Base-by-base conservation (phyloP, 2,113 vertebrate species). In the Trichechus manatus region DNA sequence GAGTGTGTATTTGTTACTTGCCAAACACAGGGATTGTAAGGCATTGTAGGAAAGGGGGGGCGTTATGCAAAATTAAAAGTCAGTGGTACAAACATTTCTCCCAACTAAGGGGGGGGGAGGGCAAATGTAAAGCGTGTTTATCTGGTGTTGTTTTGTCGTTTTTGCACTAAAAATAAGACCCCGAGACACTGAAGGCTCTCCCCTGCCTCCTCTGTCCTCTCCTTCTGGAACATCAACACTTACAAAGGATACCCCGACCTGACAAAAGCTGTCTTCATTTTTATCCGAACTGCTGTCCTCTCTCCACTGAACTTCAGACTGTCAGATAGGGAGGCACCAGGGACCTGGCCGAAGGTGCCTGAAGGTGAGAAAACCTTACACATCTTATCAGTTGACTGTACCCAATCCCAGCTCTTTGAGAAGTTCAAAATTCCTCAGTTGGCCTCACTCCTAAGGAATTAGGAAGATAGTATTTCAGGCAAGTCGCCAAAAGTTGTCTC, bases 371-470 rank as follows among this genome's bases (percentile, higher is more conserved):
- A 39, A 56, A 36, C 61, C 22, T 27, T 3, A 50, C 0, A 3
- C 11, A n/a, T 33, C 29, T 83, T 50, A 68, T 3, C 89, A n/a
- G 4, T 10, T 27, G 53, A 36, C 50, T 47, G 11, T 53, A 4
- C 53, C 22, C 23, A 31, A 1, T 44, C 75, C 81, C 50, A 96
- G 59, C 10, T 64, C 61, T 15, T 20, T 47, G 59, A 63, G 53
- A 95, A 53, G 64, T 78, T 87, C 83, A 84, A 78, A 93, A 47
- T 95, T 90, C 44, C 44, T 77, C 79, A 39, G 33, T 19, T 86
- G 89, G 61, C 22, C 20, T 81, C 3, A 22, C 33, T 72, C 78
- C 72, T n/a, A 36, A 87, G 64, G n/a, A 66, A 66, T 22, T 63
- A 79, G 89, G 80, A 77, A 91, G 84, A 44, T 2, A 47, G 27